These are phyloP conservation scores for Agrilus cyanescens DNA, from an alignment of 2,888 invertebrate species.

Conservation along the genomic window DNA sequence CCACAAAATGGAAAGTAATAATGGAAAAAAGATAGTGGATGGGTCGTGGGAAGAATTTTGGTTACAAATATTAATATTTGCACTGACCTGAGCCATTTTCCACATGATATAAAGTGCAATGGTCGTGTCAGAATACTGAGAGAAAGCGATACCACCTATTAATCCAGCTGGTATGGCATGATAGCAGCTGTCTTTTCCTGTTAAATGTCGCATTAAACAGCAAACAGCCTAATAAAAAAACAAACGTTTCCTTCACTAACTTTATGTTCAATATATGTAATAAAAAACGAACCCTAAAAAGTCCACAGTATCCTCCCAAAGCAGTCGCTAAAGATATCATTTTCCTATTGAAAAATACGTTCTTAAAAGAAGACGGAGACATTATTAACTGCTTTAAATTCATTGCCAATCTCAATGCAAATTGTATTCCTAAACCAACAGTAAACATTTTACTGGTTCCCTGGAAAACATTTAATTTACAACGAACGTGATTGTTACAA, in stretches of 20 bases:
- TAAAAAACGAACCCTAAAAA: constrained; percentile 47
- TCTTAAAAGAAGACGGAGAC: constrained; percentile 39
- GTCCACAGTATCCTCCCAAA: constrained; percentile 54
- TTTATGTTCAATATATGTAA: constrained; percentile 3
- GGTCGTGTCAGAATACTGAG: constrained; percentile 62
- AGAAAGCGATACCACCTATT: constrained; percentile 57
- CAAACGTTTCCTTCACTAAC: neutral
- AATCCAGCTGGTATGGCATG: constrained; percentile 61
- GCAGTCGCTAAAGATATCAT: constrained; percentile 53
- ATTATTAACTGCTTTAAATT: constrained; percentile 42
- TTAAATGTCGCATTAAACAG: constrained; percentile 51
- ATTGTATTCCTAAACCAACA: constrained; percentile 49
- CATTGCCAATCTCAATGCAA: constrained; percentile 46
- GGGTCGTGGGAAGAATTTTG: too few relatives aligned
- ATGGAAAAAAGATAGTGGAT: too few relatives aligned
- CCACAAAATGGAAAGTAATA: too few relatives aligned
- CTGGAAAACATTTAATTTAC: constrained; percentile 28
- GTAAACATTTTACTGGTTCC: constrained; percentile 47
- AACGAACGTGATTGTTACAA: too few relatives aligned
- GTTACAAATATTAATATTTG: too few relatives aligned
- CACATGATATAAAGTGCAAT: constrained; percentile 73
- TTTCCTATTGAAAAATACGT: constrained; percentile 41
- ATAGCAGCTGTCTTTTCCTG: constrained; percentile 46
- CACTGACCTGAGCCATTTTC: constrained; percentile 65
- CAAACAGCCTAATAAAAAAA: constrained; percentile 43